A percentile compares a stretch with the other conserved stretches of the same genome.
These are phyloP conservation scores for Dufourea novaeangliae DNA, from an alignment of 1,140 invertebrate genomes.

Conservation along the genomic window DNA sequence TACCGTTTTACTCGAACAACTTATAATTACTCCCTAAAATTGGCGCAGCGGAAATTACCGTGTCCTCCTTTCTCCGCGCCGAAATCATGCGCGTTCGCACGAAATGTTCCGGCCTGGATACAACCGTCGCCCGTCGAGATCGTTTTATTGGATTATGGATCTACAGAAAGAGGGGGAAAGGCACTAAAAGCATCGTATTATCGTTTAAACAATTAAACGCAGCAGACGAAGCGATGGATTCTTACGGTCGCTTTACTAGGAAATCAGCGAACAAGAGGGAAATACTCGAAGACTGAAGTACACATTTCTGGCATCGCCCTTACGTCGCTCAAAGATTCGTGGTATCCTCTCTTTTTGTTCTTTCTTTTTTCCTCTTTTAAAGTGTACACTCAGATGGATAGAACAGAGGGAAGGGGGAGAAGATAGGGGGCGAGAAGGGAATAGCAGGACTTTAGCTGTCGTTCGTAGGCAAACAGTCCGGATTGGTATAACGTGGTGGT, in stretches of 20 bases:
- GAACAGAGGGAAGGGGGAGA: not conserved
- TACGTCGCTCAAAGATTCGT: conserved; percentile 33
- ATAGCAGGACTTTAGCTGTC: conserved; percentile 36
- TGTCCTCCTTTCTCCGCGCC: conserved; percentile 37
- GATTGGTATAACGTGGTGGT: conserved; percentile 63
- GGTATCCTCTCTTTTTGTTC: not conserved
- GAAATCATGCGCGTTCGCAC: conserved; percentile 48
- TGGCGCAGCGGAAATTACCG: conserved; percentile 49
- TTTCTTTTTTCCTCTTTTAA: conserved; percentile 17
- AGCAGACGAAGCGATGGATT: conserved; percentile 1
- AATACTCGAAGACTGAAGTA: conserved; percentile 31
- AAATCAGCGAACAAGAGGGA: conserved; percentile 50
- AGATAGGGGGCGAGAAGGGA: conserved; percentile 16
- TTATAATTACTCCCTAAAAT: conserved; percentile 67
- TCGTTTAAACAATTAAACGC: too few species aligned
- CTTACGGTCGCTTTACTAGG: not conserved
- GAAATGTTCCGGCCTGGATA: conserved; percentile 1
- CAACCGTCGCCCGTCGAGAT: not conserved
- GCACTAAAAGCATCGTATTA: not conserved
- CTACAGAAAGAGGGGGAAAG: not conserved
- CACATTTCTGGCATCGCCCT: conserved; percentile 36
- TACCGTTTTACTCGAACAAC: conserved; percentile 45
- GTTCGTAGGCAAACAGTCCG: conserved; percentile 58
- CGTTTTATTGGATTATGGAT: not conserved
- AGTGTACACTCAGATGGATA: conserved; percentile 21